Conservation (phyloP, 2,888 invertebrate species). For the Tanytarsus gracilentus region DNA sequence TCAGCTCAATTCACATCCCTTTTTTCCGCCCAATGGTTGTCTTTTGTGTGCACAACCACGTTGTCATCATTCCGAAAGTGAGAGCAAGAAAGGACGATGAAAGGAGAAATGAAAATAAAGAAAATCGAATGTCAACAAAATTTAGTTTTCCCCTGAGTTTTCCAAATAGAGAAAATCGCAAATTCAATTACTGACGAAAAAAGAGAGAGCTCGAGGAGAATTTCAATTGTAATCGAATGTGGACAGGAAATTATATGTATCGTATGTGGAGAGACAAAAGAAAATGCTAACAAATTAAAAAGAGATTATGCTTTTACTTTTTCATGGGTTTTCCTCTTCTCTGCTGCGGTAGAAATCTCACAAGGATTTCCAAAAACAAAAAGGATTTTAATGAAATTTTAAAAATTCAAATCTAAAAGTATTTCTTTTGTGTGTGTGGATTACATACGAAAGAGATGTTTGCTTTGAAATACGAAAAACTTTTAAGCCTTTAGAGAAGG, state of each 20-base stretch:
- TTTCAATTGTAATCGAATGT: not conserved
- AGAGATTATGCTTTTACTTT: not conserved
- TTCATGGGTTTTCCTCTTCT: not conserved
- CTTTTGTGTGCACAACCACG: too few relatives aligned
- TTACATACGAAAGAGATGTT: too few relatives aligned
- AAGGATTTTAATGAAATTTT: too few relatives aligned
- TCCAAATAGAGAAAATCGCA: not conserved
- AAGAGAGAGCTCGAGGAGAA: conserved; percentile 1
- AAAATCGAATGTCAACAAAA: conserved; percentile 8
- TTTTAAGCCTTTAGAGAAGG: too few relatives aligned
- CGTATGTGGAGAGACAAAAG: not conserved
- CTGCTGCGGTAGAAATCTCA: too few relatives aligned
- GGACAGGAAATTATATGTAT: too few relatives aligned
- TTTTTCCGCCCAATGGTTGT: too few relatives aligned
- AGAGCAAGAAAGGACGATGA: not conserved
- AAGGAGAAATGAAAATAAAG: not conserved
- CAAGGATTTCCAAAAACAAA: too few relatives aligned
- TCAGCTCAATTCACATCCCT: too few relatives aligned
- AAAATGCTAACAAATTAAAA: conserved; percentile 8
- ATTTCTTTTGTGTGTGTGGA: not conserved
- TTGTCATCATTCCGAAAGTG: not conserved
- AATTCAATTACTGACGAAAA: conserved; percentile 9
- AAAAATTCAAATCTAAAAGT: not conserved
- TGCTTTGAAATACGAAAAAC: too few relatives aligned
- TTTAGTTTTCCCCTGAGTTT: conserved; percentile 5